Conservation (phyloP, 2,888 invertebrate genomes). For the Hermodice carunculata region DNA sequence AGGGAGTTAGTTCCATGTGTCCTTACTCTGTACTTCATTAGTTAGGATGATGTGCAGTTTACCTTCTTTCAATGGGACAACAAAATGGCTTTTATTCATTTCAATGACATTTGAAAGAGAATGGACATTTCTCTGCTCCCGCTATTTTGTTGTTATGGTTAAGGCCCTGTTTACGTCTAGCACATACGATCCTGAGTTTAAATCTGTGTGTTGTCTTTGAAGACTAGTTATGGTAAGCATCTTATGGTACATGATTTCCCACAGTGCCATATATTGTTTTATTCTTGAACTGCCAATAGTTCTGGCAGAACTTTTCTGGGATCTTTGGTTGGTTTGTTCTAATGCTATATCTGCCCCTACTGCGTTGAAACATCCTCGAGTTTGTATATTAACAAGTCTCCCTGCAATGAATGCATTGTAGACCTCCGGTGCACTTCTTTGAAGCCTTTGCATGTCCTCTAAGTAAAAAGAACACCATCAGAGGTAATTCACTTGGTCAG, state of each 20-base stretch:
- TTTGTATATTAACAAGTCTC: constrained; percentile 3
- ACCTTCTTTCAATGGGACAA: not conserved
- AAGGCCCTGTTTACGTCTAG: not conserved
- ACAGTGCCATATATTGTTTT: constrained; percentile 1
- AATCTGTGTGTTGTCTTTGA: not conserved
- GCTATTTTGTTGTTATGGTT: not conserved
- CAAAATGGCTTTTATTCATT: not conserved
- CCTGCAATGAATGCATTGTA: constrained; percentile 2
- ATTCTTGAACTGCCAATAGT: constrained; percentile 3
- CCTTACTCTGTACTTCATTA: not conserved
- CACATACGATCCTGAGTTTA: not conserved
- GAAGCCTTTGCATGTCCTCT: constrained; percentile 12
- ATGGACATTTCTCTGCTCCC: not conserved
- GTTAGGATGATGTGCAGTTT: not conserved
- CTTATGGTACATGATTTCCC: constrained; percentile 10
- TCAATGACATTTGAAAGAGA: not conserved
- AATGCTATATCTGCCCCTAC: constrained; percentile 13
- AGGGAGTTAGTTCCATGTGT: not conserved
- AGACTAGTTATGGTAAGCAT: constrained; percentile 8
- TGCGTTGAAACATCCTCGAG: constrained; percentile 8
- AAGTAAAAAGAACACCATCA: constrained; percentile 13
- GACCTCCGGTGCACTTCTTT: not conserved
- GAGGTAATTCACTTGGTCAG: not conserved
- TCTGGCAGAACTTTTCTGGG: constrained; percentile 10
- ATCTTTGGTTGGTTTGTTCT: constrained; percentile 9